These are phyloP conservation scores for Todiramphus chloris DNA, from an alignment of 2,113 vertebrate genomes.

Conservation along the genomic window DNA sequence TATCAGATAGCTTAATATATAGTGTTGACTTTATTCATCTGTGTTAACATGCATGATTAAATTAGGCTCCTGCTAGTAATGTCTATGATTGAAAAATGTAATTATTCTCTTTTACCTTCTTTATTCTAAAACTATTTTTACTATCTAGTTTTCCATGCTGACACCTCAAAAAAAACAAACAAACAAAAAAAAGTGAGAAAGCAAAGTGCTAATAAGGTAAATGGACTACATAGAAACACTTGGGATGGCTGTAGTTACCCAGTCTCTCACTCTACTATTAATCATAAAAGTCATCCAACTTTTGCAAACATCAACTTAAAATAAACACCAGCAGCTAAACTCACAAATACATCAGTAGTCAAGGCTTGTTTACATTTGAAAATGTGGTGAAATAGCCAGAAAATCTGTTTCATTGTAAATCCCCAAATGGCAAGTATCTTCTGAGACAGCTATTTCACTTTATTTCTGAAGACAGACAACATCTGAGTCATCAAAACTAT, in stretches of 20 bases:
- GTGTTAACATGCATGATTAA: neutral
- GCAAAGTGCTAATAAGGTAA: neutral
- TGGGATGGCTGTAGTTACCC: neutral
- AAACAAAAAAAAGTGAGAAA: neutral
- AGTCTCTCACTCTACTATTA: neutral
- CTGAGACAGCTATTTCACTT: neutral
- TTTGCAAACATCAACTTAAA: conserved; percentile 18
- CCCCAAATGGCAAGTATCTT: neutral
- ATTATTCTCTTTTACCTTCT: neutral
- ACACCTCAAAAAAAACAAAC: neutral
- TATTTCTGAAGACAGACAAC: neutral
- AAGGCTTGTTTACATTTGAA: neutral
- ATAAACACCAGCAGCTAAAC: neutral
- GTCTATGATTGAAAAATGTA: neutral
- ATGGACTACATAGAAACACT: neutral
- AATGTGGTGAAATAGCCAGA: neutral
- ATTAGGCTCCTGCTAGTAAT: neutral
- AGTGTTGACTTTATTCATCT: neutral
- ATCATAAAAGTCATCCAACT: neutral
- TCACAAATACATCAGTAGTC: neutral
- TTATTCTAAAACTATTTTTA: neutral
- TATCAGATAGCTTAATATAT: neutral
- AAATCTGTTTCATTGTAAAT: neutral
- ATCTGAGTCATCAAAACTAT: neutral
- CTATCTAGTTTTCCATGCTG: neutral